Percentiles rank a stretch among this genome's conserved stretches.
Evolutionary conservation across 30 jellyfish, hydroid and myxozoan species (phyloP).

Genomic region (Pelagia noctiluca): DNA sequence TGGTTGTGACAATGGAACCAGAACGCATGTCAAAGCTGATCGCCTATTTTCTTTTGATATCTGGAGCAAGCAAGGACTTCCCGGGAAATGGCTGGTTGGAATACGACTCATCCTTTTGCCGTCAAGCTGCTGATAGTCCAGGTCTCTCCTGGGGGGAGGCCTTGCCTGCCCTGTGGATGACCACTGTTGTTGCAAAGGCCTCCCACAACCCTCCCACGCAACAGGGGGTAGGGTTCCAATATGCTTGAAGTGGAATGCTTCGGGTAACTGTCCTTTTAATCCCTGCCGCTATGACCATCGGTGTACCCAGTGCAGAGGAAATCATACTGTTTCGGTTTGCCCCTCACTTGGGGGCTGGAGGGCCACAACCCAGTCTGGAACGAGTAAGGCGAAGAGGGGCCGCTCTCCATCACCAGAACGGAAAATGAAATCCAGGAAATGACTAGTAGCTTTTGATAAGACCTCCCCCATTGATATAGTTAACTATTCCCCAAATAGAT

Average conservation of each 20-base stretch:
- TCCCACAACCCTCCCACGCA: background rate
- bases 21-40: background rate
- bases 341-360: too few species aligned
- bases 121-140: background rate
- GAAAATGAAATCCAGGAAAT: too few species aligned
- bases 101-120: constrained; percentile 13
- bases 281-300: constrained; percentile 4
- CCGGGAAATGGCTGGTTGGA: constrained; percentile 28
- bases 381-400: too few species aligned
- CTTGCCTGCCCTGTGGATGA: constrained; percentile 24
- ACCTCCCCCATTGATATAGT: too few species aligned
- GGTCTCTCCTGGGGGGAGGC: constrained; percentile 1
- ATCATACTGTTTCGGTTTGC: background rate
- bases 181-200: background rate
- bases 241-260: constrained; percentile 21
- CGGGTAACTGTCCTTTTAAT: background rate
- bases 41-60: constrained; percentile 4
- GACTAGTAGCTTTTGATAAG: too few species aligned
- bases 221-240: too few species aligned
- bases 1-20: background rate
- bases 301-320: constrained; percentile 20
- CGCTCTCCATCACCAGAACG: too few species aligned
- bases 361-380: too few species aligned
- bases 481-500: too few species aligned
- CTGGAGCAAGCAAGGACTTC: constrained; percentile 7